Percentiles rank a stretch among this genome's conserved stretches.
Conservation (phyloP, 2,113 vertebrate species). For the Pycnonotus jocosus region DNA sequence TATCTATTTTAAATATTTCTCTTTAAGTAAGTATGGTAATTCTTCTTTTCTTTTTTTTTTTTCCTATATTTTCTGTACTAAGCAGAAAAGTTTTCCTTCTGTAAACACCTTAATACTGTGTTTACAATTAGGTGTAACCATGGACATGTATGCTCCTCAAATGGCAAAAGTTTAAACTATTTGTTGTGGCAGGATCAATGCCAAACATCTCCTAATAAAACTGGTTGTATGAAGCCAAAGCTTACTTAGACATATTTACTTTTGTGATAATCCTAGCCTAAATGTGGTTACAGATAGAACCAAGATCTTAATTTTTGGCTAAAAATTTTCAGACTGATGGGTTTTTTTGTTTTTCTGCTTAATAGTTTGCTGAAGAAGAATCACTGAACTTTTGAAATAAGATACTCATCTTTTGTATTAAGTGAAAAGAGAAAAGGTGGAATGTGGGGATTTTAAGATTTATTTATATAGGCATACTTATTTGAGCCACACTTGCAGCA, state of each 20-base stretch:
- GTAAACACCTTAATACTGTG: not conserved
- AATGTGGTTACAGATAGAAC: not conserved
- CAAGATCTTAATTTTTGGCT: not conserved
- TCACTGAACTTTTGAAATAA: not conserved
- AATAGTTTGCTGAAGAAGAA: not conserved
- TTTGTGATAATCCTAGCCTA: not conserved
- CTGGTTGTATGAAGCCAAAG: not conserved
- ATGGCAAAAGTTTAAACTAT: not conserved
- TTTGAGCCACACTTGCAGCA: not conserved
- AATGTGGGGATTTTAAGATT: not conserved
- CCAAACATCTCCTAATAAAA: not conserved
- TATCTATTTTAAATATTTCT: not conserved
- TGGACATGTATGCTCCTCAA: not conserved
- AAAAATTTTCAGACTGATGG: not conserved
- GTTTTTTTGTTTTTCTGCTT: not conserved
- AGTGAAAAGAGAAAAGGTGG: not conserved
- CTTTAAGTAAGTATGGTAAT: not conserved
- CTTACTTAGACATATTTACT: not conserved
- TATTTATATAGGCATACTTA: not conserved
- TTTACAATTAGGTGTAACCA: not conserved
- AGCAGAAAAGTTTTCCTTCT: not conserved
- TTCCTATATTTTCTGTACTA: not conserved
- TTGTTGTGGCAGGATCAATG: not conserved
- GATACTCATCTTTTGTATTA: not conserved
- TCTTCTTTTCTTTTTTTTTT: not conserved